These are phyloP conservation scores for Empis stercorea DNA, from an alignment of 2,888 invertebrate species.

Conservation along the genomic window DNA sequence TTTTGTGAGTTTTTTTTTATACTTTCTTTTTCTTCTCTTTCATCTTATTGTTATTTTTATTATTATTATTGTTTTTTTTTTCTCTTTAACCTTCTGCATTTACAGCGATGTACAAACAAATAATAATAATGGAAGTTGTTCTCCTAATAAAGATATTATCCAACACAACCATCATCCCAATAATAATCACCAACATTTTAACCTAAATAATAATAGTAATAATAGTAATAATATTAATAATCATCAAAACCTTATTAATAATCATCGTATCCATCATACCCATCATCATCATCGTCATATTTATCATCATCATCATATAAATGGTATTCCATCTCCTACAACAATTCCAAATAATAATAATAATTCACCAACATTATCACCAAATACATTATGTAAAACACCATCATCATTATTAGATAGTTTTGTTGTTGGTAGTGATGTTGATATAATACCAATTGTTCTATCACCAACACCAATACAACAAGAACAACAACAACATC, in stretches of 20 bases:
- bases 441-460: slow-evolving; percentile 1
- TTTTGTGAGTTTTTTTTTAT: slow-evolving; percentile 28
- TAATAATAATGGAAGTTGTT: slow-evolving; percentile 31
- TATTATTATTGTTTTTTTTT: slow-evolving; percentile 7
- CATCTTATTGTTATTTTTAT: neutral
- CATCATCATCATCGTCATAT: neutral
- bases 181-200: slow-evolving; percentile 4
- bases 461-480: neutral
- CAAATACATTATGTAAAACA: neutral
- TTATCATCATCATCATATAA: neutral
- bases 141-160: slow-evolving; percentile 7
- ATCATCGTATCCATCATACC: neutral
- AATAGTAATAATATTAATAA: neutral
- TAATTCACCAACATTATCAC: slow-evolving; percentile 1
- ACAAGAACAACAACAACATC: neutral
- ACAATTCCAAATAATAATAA: too few species aligned
- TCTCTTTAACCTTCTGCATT: slow-evolving; percentile 13
- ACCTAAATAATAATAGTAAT: neutral
- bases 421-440: slow-evolving; percentile 2
- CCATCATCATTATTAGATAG: neutral
- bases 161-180: slow-evolving; percentile 5
- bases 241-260: neutral
- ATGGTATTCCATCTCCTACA: slow-evolving; percentile 1
- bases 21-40: neutral
- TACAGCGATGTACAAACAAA: slow-evolving; percentile 36